Evolutionary conservation across 2,888 invertebrate species (phyloP).

Genomic region (Carterocephalus palaemon): DNA sequence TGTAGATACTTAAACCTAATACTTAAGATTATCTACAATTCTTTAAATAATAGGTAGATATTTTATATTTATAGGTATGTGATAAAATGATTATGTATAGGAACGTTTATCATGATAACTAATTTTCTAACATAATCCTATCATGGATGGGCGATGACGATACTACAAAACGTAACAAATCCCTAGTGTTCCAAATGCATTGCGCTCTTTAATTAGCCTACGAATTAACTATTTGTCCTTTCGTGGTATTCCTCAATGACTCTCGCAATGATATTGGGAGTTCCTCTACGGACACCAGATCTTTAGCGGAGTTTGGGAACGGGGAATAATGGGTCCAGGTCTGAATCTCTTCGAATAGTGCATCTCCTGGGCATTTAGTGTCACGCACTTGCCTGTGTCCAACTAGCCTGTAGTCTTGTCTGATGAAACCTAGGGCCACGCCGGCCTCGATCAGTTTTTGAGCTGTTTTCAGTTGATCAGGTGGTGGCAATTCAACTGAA

Average conservation of each 20-base stretch:
- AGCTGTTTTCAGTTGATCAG: constrained; percentile 76
- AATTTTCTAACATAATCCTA: no score
- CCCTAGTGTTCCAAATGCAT: no score
- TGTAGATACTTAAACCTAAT: no score
- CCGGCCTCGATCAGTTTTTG: constrained; percentile 81
- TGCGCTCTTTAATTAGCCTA: no score
- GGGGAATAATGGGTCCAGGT: constrained; percentile 78
- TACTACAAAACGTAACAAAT: no score
- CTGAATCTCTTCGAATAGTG: constrained; percentile 78
- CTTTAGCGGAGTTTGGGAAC: constrained; percentile 43
- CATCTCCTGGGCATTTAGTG: constrained; percentile 83
- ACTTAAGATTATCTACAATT: no score
- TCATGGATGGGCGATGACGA: no score
- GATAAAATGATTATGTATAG: no score
- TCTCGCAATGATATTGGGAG: constrained; percentile 36
- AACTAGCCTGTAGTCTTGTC: constrained; percentile 75
- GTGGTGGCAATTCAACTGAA: constrained; percentile 73
- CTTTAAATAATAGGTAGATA: no score
- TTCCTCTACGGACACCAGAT: constrained; percentile 42
- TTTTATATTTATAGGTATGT: no score
- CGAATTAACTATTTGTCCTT: no score
- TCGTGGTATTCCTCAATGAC: not conserved
- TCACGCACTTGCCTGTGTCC: constrained; percentile 73
- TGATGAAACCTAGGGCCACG: constrained; percentile 79
- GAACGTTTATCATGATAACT: no score